These are phyloP conservation scores for Lithobius niger DNA, from an alignment of 1,140 invertebrate species.

Conservation along the genomic window DNA sequence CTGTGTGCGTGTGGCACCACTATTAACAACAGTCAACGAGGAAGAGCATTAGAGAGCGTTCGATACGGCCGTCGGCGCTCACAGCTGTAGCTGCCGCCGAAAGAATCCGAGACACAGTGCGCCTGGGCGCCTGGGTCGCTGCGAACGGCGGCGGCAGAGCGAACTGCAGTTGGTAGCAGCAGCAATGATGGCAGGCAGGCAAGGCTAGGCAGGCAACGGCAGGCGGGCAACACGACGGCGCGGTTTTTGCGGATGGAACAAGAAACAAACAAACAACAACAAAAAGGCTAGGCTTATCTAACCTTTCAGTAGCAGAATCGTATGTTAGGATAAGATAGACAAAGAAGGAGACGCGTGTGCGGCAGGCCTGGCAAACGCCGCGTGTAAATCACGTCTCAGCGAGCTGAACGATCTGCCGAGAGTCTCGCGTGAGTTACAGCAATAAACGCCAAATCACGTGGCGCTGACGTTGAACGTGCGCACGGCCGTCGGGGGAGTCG, in stretches of 20 bases:
- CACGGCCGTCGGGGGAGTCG: background rate
- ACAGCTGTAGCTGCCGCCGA: no score
- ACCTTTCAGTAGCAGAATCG: background rate
- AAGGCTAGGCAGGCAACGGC: background rate
- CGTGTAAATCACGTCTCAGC: slow-evolving; percentile 7
- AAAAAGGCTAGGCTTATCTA: background rate
- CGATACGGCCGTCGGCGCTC: no score
- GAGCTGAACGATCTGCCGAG: slow-evolving; percentile 8
- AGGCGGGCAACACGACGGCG: background rate
- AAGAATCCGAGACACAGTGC: no score
- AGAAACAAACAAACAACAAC: background rate
- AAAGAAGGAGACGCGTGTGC: background rate
- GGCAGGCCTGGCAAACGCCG: background rate
- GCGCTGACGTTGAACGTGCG: slow-evolving; percentile 1
- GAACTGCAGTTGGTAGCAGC: background rate
- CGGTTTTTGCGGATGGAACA: background rate
- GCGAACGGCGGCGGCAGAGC: background rate
- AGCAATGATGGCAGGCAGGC: background rate
- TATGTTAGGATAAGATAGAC: background rate
- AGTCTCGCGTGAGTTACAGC: slow-evolving; percentile 5
- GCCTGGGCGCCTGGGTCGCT: background rate
- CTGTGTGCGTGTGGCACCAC: no score
- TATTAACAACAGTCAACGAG: no score
- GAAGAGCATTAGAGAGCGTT: no score
- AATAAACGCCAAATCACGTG: slow-evolving; percentile 10